Percentiles rank a stretch among this genome's conserved stretches.
Conservation (phyloP, 2,888 invertebrate genomes). For the Synanthedon tipuliformis region DNA sequence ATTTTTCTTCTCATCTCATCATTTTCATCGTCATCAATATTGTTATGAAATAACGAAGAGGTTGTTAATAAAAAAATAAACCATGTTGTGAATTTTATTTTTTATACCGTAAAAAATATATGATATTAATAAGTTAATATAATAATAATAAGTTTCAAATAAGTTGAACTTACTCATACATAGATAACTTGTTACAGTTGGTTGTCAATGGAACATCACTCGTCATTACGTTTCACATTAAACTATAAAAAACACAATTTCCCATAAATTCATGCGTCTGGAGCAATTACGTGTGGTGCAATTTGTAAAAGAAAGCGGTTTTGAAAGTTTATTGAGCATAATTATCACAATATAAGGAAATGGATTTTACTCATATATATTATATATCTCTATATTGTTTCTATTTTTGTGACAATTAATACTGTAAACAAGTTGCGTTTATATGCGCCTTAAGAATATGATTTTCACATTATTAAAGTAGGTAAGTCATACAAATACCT, state of each 20-base stretch:
- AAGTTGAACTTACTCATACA: neutral
- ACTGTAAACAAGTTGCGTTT: no score
- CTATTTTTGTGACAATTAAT: no score
- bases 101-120: neutral
- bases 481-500: no score
- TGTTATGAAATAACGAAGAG: neutral
- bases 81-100: neutral
- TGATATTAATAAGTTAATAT: no score
- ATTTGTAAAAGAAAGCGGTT: neutral
- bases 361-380: neutral
- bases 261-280: neutral
- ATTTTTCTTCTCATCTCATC: neutral
- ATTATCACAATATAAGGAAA: neutral
- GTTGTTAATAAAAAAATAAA: neutral
- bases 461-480: no score
- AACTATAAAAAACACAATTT: neutral
- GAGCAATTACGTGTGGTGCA: neutral
- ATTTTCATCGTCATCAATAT: slow-evolving; percentile 3
- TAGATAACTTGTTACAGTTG: neutral
- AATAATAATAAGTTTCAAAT: neutral
- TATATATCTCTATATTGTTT: neutral
- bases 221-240: neutral
- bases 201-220: neutral
- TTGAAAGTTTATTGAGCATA: neutral
- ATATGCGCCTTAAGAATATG: no score